These are phyloP conservation scores for Eleutherodactylus coqui DNA, from an alignment of 2,797 vertebrate species.

Conservation along the genomic window DNA sequence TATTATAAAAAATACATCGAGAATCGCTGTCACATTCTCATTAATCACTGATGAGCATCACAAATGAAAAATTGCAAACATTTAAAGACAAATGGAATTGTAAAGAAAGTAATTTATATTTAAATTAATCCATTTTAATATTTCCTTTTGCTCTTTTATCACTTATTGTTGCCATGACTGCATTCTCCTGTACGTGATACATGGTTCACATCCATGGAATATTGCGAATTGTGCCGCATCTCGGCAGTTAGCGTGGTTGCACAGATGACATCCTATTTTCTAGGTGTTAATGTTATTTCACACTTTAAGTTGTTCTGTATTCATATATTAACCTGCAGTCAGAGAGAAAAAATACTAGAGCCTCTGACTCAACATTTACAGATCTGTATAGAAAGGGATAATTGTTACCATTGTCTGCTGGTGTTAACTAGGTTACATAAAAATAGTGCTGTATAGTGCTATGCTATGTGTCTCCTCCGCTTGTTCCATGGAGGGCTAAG, in stretches of 20 bases:
- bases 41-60: no score
- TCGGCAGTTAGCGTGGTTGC: not conserved
- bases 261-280: not conserved
- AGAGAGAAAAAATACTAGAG: not conserved
- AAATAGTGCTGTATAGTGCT: constrained; percentile 5
- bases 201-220: not conserved
- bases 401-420: not conserved
- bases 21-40: no score
- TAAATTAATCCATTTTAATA: not conserved
- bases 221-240: not conserved
- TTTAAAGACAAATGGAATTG: not conserved
- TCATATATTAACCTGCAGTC: constrained; percentile 9
- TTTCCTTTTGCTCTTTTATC: not conserved
- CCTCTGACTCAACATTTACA: constrained; percentile 24
- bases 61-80: not conserved
- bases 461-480: not conserved
- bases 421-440: constrained; percentile 26
- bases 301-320: constrained; percentile 15
- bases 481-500: not conserved
- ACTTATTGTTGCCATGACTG: constrained; percentile 29
- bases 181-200: constrained; percentile 29
- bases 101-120: not conserved
- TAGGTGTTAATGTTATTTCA: constrained; percentile 31
- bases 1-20: no score
- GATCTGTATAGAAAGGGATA: constrained; percentile 26